Percentiles rank a stretch among this genome's conserved stretches.
Evolutionary conservation across 2,888 invertebrate genomes (phyloP).

Genomic region (Augochlorella aurata): DNA sequence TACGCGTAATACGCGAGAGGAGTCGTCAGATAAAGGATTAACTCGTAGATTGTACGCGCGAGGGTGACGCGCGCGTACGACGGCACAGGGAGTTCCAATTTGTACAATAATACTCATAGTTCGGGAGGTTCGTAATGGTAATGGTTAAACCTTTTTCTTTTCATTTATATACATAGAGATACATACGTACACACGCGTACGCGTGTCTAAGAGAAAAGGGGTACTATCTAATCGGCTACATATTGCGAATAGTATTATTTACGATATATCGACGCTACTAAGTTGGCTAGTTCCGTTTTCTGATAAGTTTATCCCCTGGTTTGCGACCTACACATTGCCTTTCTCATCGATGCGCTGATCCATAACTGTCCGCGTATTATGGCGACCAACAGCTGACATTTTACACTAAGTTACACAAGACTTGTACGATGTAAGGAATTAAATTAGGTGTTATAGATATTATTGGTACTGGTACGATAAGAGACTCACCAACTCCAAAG

Average conservation of each 20-base stretch:
- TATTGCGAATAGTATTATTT: constrained; percentile 55
- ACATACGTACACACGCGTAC: neutral
- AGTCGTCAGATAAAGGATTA: constrained; percentile 40
- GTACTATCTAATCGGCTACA: constrained; percentile 36
- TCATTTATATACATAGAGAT: constrained; percentile 9
- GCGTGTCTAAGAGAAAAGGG: constrained; percentile 16
- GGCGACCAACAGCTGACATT: constrained; percentile 53
- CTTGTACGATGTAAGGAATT: constrained; percentile 61
- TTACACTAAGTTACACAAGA: constrained; percentile 56
- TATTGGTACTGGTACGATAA: constrained; percentile 44
- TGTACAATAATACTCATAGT: constrained; percentile 62
- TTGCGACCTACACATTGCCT: constrained; percentile 41
- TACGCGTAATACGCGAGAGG: neutral
- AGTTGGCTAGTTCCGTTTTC: constrained; percentile 29
- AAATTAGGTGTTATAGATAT: constrained; percentile 39
- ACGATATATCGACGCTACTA: constrained; percentile 33
- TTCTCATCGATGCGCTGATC: constrained; percentile 51
- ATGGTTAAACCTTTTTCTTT: constrained; percentile 49
- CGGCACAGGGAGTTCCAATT: constrained; percentile 39
- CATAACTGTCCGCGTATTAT: constrained; percentile 54
- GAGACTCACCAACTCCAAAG: constrained; percentile 36
- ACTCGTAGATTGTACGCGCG: constrained; percentile 49
- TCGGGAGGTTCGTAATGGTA: constrained; percentile 31
- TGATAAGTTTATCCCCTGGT: constrained; percentile 25
- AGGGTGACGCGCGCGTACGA: constrained; percentile 14